Conservation (phyloP, 2,113 vertebrate species). For the Mobula birostris region DNA sequence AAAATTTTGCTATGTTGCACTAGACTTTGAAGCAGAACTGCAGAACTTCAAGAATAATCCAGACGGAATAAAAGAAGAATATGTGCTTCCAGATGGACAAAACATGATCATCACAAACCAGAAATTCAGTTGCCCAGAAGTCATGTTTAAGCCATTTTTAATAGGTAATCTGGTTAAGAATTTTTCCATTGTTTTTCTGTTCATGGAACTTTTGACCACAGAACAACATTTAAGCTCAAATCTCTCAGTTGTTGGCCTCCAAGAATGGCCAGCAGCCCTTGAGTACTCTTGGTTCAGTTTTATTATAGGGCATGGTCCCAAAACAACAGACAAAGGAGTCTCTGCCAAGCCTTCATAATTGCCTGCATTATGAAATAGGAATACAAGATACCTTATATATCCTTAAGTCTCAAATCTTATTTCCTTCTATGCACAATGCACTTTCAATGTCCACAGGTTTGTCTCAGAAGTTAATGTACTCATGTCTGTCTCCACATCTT, state of each 20-base stretch:
- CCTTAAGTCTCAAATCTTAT: too few relatives aligned
- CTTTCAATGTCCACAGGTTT: too few relatives aligned
- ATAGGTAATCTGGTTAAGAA: neutral
- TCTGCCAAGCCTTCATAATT: neutral
- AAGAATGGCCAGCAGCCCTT: too few relatives aligned
- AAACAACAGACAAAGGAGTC: neutral
- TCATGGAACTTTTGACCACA: neutral
- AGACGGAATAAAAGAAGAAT: neutral
- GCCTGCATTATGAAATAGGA: neutral
- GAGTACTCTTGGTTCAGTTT: too few relatives aligned
- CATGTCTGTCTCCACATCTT: too few relatives aligned
- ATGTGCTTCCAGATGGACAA: slow-evolving; percentile 9
- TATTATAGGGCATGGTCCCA: too few relatives aligned
- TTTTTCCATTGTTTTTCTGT: neutral
- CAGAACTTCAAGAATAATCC: slow-evolving; percentile 10
- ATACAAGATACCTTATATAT: too few relatives aligned
- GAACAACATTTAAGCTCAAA: neutral
- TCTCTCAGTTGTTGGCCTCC: too few relatives aligned
- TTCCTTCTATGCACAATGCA: too few relatives aligned
- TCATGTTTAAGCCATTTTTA: slow-evolving; percentile 29
- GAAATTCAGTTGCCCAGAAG: slow-evolving; percentile 20
- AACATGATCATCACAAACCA: slow-evolving; percentile 29
- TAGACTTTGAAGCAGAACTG: neutral
- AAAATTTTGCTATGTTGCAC: slow-evolving; percentile 17
- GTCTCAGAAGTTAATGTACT: too few relatives aligned